Percentiles rank a stretch among this genome's conserved stretches.
phyloP scores from a whole-genome alignment of 1,140 invertebrate genomes.

The Samia ricini region DNA sequence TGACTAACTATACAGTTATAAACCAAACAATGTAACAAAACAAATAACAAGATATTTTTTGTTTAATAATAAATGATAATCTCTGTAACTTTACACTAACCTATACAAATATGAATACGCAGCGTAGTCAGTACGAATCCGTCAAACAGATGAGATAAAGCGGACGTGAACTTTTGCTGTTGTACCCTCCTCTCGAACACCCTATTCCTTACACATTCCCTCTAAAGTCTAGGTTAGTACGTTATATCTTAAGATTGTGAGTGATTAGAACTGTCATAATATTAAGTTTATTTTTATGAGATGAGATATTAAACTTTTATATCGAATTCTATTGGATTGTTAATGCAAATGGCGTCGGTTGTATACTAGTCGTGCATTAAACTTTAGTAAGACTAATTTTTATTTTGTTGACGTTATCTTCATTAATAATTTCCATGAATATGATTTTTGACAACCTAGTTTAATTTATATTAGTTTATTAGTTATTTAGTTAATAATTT shows the following conservation, averaged over 20 bases:
- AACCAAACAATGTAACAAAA: no score
- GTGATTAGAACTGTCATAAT: neutral
- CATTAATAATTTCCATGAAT: no score
- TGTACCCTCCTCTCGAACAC: neutral
- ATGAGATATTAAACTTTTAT: neutral
- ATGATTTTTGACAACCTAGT: no score
- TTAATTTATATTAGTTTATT: no score
- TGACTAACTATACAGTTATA: no score
- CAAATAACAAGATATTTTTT: no score
- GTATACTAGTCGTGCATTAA: no score
- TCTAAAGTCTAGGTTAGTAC: neutral
- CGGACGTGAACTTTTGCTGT: slow-evolving; percentile 64
- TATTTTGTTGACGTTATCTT: no score
- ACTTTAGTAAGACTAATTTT: no score
- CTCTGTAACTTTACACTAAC: slow-evolving; percentile 8
- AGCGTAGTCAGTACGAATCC: slow-evolving; percentile 57
- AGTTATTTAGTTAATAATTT: no score
- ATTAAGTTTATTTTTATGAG: neutral
- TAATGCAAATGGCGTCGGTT: no score
- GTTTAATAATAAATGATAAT: neutral
- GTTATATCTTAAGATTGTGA: neutral
- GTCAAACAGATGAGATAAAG: slow-evolving; percentile 68
- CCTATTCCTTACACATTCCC: slow-evolving; percentile 5
- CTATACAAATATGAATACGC: slow-evolving; percentile 59
- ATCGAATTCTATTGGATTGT: no score